These are phyloP conservation scores for Protobothrops flavoviridis DNA, from an alignment of 2,113 vertebrate genomes.

Conservation along the genomic window DNA sequence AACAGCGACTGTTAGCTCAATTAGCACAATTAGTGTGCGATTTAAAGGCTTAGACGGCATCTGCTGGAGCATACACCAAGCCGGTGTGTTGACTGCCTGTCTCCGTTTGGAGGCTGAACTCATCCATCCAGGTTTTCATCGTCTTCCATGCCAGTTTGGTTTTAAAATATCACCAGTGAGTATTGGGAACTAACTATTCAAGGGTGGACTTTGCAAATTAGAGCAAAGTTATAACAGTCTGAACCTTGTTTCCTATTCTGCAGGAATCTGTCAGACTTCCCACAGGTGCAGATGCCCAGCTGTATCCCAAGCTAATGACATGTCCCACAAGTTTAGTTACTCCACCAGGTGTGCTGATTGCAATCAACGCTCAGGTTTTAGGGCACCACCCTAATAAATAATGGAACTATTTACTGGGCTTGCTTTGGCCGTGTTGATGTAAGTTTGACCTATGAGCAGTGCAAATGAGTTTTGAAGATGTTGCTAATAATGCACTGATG, in stretches of 20 bases:
- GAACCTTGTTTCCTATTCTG: not conserved
- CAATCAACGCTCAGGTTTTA: not conserved
- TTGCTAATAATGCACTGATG: not conserved
- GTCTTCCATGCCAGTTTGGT: slow-evolving; percentile 9
- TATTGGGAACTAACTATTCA: not conserved
- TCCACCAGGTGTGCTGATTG: not conserved
- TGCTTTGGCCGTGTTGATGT: not conserved
- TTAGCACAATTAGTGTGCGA: slow-evolving; percentile 78
- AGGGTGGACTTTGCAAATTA: not conserved
- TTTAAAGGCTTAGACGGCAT: slow-evolving; percentile 79
- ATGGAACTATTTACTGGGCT: not conserved
- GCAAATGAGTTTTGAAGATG: not conserved
- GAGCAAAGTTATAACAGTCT: not conserved
- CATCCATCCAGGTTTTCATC: slow-evolving; percentile 39
- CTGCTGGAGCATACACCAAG: slow-evolving; percentile 67
- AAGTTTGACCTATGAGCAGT: not conserved
- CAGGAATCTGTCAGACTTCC: not conserved
- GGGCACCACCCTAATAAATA: not conserved
- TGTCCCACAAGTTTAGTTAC: not conserved
- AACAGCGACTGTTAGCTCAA: slow-evolving; percentile 80
- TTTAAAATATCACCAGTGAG: not conserved
- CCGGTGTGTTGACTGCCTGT: slow-evolving; percentile 51
- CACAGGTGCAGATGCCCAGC: not conserved
- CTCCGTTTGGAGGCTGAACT: slow-evolving; percentile 45
- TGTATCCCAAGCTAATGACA: not conserved